Evolutionary conservation across 1,140 invertebrate species (phyloP).

Genomic region (Lordiphosa collinella): DNA sequence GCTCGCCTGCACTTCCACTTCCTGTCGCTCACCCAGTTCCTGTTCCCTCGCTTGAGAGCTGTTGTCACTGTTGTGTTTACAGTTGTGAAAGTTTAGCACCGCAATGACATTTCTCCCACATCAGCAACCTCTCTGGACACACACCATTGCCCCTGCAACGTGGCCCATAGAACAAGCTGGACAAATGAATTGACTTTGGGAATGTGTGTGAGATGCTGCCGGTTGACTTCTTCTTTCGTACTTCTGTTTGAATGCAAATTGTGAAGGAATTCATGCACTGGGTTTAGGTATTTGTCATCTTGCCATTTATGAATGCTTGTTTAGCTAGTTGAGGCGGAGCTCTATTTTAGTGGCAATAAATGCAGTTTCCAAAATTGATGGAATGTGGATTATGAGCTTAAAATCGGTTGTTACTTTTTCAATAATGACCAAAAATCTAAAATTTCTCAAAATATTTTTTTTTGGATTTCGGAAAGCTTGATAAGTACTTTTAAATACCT

Average conservation of each 20-base stretch:
- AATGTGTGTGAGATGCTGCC: neutral
- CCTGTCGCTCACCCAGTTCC: conserved; percentile 15
- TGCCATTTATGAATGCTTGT: too few species aligned
- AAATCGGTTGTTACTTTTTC: too few species aligned
- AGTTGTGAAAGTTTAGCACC: conserved; percentile 52
- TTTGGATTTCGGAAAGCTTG: too few species aligned
- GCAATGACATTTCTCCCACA: conserved; percentile 47
- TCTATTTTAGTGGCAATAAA: conserved; percentile 24
- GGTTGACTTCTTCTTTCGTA: conserved; percentile 23
- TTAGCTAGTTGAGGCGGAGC: neutral
- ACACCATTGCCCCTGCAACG: conserved; percentile 20
- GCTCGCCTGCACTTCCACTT: conserved; percentile 56
- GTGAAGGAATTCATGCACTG: too few species aligned
- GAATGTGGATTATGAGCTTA: too few species aligned
- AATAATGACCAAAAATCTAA: too few species aligned
- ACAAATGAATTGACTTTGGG: conserved; percentile 55
- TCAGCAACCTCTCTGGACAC: conserved; percentile 23
- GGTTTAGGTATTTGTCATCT: too few species aligned
- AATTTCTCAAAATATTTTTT: too few species aligned
- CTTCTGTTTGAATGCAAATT: too few species aligned
- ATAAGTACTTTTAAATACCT: too few species aligned
- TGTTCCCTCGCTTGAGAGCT: conserved; percentile 23
- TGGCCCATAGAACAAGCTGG: conserved; percentile 24
- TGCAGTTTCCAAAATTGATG: neutral
- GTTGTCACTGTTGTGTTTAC: conserved; percentile 59